phyloP scores from a whole-genome alignment of 2,797 vertebrate species.

The Lateolabrax maculatus region DNA sequence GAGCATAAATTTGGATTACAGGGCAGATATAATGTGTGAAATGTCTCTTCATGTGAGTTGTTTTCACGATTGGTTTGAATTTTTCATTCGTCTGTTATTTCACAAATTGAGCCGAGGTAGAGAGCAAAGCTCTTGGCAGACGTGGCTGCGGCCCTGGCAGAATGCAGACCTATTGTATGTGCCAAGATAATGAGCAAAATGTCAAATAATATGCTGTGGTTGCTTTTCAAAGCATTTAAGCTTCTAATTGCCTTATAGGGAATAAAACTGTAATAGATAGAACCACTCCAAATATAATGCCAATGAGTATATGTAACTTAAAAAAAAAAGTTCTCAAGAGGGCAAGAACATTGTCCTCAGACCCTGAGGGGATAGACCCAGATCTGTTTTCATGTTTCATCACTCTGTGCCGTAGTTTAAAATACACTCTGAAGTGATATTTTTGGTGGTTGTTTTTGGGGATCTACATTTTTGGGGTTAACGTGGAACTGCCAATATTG shows the following conservation, averaged over 20 bases:
- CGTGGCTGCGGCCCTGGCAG: conserved; percentile 26
- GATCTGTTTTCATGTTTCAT: conserved; percentile 58
- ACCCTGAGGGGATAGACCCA: conserved; percentile 44
- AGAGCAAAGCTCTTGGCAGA: conserved; percentile 44
- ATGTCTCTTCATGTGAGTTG: not conserved
- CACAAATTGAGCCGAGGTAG: conserved; percentile 10
- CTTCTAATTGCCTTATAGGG: conserved; percentile 54
- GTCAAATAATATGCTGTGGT: conserved; percentile 30
- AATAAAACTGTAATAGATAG: conserved; percentile 12
- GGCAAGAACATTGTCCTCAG: conserved; percentile 39
- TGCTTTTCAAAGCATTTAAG: conserved; percentile 31
- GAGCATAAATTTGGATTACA: too few species aligned
- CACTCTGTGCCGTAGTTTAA: conserved; percentile 51
- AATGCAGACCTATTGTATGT: not conserved
- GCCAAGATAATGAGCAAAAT: conserved; percentile 57
- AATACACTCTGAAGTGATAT: conserved; percentile 61
- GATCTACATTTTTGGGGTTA: conserved; percentile 57
- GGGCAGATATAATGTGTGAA: conserved; percentile 27
- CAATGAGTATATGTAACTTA: conserved; percentile 7
- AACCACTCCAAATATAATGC: conserved; percentile 16
- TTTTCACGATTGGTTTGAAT: conserved; percentile 16
- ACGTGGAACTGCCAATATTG: conserved; percentile 40
- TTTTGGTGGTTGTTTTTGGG: conserved; percentile 61
- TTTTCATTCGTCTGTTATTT: conserved; percentile 8
- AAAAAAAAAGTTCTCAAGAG: conserved; percentile 23